phyloP scores from a whole-genome alignment of 2,113 vertebrate species.

The Alosa alosa region DNA sequence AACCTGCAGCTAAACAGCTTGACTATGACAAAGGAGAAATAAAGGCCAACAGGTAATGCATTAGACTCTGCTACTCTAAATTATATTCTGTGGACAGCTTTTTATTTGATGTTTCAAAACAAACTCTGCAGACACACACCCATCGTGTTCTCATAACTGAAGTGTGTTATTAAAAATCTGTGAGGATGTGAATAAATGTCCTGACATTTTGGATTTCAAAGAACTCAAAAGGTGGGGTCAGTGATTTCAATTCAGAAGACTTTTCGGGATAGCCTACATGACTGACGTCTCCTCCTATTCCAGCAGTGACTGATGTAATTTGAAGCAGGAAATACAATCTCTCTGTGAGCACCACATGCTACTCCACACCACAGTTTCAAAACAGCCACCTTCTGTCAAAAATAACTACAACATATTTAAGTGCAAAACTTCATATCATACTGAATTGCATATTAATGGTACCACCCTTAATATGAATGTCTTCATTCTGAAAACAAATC shows the following conservation, averaged over 20 bases:
- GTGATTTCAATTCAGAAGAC: not conserved
- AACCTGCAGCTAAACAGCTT: conserved; percentile 27
- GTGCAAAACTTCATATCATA: not conserved
- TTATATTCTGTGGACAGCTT: not conserved
- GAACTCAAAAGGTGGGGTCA: conserved; percentile 1
- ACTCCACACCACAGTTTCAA: not conserved
- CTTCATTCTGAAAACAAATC: not conserved
- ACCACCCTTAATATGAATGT: not conserved
- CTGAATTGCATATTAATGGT: not conserved
- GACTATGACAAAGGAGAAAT: conserved; percentile 2
- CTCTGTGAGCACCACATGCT: not conserved
- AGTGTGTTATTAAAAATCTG: not conserved
- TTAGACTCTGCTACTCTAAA: not conserved
- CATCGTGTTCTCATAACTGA: not conserved
- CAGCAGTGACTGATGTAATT: not conserved
- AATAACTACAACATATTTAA: not conserved
- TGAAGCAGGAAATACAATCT: not conserved
- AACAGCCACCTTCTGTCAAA: not conserved
- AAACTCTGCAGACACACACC: not conserved
- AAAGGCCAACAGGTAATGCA: not conserved
- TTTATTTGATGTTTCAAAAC: not conserved
- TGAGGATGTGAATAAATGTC: not conserved
- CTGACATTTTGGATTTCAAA: conserved; percentile 16
- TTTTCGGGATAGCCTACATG: not conserved
- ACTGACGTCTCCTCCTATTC: not conserved